Conservation (phyloP, 2,888 invertebrate species). For the Papilio elwesi region DNA sequence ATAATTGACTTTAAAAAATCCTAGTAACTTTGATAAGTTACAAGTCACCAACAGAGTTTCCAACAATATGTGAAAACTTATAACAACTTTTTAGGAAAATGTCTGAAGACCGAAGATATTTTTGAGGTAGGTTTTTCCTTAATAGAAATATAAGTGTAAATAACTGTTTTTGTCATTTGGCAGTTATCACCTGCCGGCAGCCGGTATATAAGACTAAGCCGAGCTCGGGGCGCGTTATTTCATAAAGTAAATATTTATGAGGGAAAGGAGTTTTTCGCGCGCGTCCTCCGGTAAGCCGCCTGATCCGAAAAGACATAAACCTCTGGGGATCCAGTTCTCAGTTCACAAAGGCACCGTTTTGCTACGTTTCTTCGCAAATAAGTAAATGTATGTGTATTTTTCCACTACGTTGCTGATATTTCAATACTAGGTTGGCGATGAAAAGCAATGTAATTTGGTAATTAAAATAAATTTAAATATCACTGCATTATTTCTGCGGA, state of each 20-base stretch:
- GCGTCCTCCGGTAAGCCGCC: slow-evolving; percentile 76
- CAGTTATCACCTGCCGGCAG: slow-evolving; percentile 76
- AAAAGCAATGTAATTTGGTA: neutral
- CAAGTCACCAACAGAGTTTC: neutral
- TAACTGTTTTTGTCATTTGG: slow-evolving; percentile 62
- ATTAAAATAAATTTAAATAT: no score
- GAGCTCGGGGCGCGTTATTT: slow-evolving; percentile 76
- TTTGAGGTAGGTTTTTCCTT: slow-evolving; percentile 44
- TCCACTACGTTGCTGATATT: slow-evolving; percentile 28
- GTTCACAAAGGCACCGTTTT: slow-evolving; percentile 76
- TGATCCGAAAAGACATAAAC: slow-evolving; percentile 83
- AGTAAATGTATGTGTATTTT: slow-evolving; percentile 34
- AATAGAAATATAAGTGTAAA: slow-evolving; percentile 53
- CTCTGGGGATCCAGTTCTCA: slow-evolving; percentile 78
- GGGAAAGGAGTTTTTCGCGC: slow-evolving; percentile 73
- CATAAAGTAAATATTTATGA: slow-evolving; percentile 84
- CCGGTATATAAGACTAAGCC: slow-evolving; percentile 70
- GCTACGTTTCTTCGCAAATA: slow-evolving; percentile 59
- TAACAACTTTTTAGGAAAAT: slow-evolving; percentile 26
- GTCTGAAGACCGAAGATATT: slow-evolving; percentile 41
- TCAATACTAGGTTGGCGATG: slow-evolving; percentile 42
- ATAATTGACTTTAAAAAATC: no score
- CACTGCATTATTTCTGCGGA: no score
- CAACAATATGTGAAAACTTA: neutral
- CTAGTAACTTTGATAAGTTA: no score